phyloP scores from a whole-genome alignment of 2,888 invertebrate genomes.

The Odontocerum albicorne region DNA sequence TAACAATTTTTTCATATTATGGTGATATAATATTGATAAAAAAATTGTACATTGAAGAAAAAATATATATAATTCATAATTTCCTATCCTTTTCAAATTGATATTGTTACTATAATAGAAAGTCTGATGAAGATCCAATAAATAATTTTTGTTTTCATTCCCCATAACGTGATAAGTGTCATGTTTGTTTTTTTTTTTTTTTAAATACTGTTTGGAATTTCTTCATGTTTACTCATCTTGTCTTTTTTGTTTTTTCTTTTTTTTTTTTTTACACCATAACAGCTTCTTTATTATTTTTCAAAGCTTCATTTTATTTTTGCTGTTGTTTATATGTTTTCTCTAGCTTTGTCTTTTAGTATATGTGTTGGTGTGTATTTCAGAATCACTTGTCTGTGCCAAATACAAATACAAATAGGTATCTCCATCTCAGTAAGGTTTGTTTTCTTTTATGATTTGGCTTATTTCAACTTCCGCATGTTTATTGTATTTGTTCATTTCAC shows the following conservation, averaged over 20 bases:
- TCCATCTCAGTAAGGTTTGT: conserved; percentile 78
- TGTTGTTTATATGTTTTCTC: conserved; percentile 58
- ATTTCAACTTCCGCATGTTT: conserved; percentile 42
- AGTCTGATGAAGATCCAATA: no score
- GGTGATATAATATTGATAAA: no score
- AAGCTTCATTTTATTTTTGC: conserved; percentile 23
- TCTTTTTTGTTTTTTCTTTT: background rate
- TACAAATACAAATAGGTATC: conserved; percentile 82
- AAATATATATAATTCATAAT: background rate
- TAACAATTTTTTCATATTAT: no score
- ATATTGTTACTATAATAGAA: background rate
- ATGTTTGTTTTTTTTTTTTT: no score
- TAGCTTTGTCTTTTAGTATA: conserved; percentile 56
- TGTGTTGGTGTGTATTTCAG: conserved; percentile 71
- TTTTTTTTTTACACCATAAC: conserved; percentile 1
- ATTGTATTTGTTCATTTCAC: conserved; percentile 1
- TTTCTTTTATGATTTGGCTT: conserved; percentile 48
- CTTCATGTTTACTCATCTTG: no score
- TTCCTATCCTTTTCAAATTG: background rate
- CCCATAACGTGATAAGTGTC: no score
- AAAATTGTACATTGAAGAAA: background rate
- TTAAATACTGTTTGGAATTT: no score
- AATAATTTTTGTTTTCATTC: no score
- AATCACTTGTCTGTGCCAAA: conserved; percentile 86
- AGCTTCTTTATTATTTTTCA: conserved; percentile 12